These are phyloP conservation scores for Pyrrhosoma nymphula DNA, from an alignment of 2,888 invertebrate genomes.

Conservation along the genomic window DNA sequence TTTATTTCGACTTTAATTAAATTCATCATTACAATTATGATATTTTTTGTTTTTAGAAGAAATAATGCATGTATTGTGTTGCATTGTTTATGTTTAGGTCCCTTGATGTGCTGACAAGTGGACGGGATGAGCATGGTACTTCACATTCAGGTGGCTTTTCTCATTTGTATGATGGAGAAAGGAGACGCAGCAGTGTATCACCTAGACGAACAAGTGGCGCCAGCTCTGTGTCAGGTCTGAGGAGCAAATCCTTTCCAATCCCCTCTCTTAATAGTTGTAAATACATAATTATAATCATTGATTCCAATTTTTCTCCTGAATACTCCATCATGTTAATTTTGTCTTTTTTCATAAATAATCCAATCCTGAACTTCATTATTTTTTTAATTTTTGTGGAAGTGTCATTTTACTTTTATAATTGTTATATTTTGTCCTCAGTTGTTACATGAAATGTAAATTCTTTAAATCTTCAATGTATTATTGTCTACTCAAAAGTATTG, in stretches of 20 bases:
- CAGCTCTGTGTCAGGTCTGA: constrained; percentile 86
- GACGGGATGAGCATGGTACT: constrained; percentile 70
- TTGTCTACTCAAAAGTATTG: neutral
- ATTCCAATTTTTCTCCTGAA: neutral
- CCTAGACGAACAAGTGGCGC: constrained; percentile 89
- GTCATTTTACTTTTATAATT: neutral
- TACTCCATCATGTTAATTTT: neutral
- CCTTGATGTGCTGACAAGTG: constrained; percentile 75
- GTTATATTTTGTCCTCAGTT: neutral
- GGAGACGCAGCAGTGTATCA: constrained; percentile 76
- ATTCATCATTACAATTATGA: neutral
- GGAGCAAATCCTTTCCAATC: neutral
- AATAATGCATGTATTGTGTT: neutral
- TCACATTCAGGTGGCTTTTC: constrained; percentile 48
- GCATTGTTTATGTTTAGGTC: constrained; percentile 73
- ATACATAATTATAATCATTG: neutral
- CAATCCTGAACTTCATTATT: neutral
- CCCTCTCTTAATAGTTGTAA: neutral
- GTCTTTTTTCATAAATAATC: neutral
- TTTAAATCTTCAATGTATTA: neutral
- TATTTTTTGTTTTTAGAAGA: neutral
- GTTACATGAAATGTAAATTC: neutral
- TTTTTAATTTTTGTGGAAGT: neutral
- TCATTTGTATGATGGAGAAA: constrained; percentile 76
- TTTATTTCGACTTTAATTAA: neutral